Conservation (phyloP, 2,888 invertebrate species). For the Athripsodes cinereus region DNA sequence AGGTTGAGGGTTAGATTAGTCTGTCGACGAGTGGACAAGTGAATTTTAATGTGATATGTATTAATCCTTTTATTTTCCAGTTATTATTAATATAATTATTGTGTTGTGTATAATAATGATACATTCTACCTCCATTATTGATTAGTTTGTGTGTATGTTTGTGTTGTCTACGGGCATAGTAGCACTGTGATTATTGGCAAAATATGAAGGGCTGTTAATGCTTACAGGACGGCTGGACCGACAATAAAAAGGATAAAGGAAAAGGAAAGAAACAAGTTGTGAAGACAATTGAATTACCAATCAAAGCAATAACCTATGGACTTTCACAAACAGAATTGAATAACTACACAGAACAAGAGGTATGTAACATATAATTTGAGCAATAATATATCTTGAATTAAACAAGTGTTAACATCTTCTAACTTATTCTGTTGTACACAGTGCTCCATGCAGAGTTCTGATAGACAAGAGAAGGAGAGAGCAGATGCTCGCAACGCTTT, state of each 20-base stretch:
- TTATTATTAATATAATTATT: too few relatives aligned
- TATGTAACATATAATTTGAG: slow-evolving; percentile 31
- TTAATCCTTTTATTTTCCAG: too few relatives aligned
- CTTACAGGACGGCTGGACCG: slow-evolving; percentile 45
- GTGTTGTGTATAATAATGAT: too few relatives aligned
- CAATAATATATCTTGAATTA: not conserved
- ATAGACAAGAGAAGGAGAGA: slow-evolving; percentile 89
- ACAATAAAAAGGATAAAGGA: slow-evolving; percentile 57
- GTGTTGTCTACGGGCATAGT: slow-evolving; percentile 25
- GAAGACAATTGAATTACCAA: slow-evolving; percentile 78
- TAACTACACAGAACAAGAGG: slow-evolving; percentile 72
- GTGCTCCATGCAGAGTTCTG: slow-evolving; percentile 77
- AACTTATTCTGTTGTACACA: slow-evolving; percentile 34
- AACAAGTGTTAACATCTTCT: not conserved
- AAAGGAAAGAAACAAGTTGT: slow-evolving; percentile 68
- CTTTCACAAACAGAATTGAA: slow-evolving; percentile 67
- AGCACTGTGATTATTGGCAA: slow-evolving; percentile 20
- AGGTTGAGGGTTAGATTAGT: too few relatives aligned
- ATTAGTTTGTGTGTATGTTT: slow-evolving; percentile 7
- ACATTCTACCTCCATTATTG: not conserved
- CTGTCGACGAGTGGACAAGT: too few relatives aligned
- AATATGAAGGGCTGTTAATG: slow-evolving; percentile 29
- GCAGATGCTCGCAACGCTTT: slow-evolving; percentile 94
- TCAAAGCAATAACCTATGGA: slow-evolving; percentile 71
- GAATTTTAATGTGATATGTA: too few relatives aligned